Conservation (phyloP, 1,140 invertebrate genomes). For the Dendroctonus valens region DNA sequence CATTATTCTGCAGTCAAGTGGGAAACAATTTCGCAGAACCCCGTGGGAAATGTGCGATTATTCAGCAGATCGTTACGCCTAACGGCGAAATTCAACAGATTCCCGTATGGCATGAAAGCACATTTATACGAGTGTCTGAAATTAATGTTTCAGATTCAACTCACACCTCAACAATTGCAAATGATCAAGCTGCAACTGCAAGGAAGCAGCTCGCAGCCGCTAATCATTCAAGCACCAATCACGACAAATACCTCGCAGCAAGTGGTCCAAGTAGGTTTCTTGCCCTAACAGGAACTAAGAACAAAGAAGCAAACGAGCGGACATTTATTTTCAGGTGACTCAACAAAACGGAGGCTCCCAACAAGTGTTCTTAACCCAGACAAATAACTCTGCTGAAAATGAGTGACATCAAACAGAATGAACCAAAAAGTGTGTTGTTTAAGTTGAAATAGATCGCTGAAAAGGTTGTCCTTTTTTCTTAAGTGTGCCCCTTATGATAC, state of each 20-base stretch:
- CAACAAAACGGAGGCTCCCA: slow-evolving; percentile 43
- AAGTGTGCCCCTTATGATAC: too few species aligned
- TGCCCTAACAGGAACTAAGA: not conserved
- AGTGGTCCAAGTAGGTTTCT: slow-evolving; percentile 56
- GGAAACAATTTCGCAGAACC: slow-evolving; percentile 52
- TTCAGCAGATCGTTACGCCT: slow-evolving; percentile 86
- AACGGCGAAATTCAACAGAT: slow-evolving; percentile 90
- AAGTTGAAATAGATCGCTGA: not conserved
- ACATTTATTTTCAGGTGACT: slow-evolving; percentile 43
- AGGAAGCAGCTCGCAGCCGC: slow-evolving; percentile 68
- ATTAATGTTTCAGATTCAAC: slow-evolving; percentile 67
- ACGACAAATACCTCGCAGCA: slow-evolving; percentile 53
- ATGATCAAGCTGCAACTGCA: slow-evolving; percentile 88
- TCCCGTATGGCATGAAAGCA: slow-evolving; percentile 62
- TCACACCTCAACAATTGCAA: slow-evolving; percentile 84
- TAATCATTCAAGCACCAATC: slow-evolving; percentile 70
- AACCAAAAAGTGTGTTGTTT: not conserved
- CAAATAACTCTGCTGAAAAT: slow-evolving; percentile 42
- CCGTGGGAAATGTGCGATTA: slow-evolving; percentile 68
- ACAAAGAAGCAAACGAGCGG: not conserved
- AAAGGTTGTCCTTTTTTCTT: not conserved
- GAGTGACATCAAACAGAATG: slow-evolving; percentile 36
- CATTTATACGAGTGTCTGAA: too few species aligned
- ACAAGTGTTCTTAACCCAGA: slow-evolving; percentile 48
- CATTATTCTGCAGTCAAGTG: slow-evolving; percentile 51